Evolutionary conservation across 2,888 invertebrate species (phyloP), one percentile per base, ranked within the genome.

Genomic region (Eupeodes luniger): DNA sequence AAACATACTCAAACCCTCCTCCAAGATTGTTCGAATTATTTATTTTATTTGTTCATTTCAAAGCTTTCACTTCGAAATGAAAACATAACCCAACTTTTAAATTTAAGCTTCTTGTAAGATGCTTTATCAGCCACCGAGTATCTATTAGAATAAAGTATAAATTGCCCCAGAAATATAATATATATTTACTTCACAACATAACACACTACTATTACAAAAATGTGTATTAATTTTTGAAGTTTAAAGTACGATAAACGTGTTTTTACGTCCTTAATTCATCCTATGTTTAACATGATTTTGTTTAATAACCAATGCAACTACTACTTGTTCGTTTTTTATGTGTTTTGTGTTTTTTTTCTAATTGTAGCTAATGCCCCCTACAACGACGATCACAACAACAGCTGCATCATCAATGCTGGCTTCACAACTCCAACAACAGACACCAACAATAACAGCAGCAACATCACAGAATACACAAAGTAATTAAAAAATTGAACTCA

Each of bases 371-470:
- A 81, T 88, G 81, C 85, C 89, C 81, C 90, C 85, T 86, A 89
- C 89, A 89, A 90, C 90, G 85, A 87, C 90, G 89, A 86, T 89
- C 49, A 78, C 89, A 86, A 90, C 91, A 79, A 90, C 90, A 81
- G 90, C 92, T 78, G 90, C 90, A 92, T 93, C 90, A 92, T 93
- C 82, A 93, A 93, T 72, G 93, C 93, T 86, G 90, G 92, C 87
- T 92, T 87, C 87, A 84, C 87, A 89, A 82, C 77, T 81, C 64
- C 87, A 89, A 83, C 89, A 89, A 81, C 89, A 81, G 89, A 89
- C 88, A 91, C 84, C 89, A 89, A 83, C 81, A 89, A 72, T 72
- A 47, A 85, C 85, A 87, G 88, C 89, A 83, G 83, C 76, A 77
- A 82, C 82, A 85, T 83, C 85, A 88, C 88, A 88, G 78, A 85